These are phyloP conservation scores for Champsocephalus esox DNA, from an alignment of 2,797 vertebrate genomes.

Conservation along the genomic window DNA sequence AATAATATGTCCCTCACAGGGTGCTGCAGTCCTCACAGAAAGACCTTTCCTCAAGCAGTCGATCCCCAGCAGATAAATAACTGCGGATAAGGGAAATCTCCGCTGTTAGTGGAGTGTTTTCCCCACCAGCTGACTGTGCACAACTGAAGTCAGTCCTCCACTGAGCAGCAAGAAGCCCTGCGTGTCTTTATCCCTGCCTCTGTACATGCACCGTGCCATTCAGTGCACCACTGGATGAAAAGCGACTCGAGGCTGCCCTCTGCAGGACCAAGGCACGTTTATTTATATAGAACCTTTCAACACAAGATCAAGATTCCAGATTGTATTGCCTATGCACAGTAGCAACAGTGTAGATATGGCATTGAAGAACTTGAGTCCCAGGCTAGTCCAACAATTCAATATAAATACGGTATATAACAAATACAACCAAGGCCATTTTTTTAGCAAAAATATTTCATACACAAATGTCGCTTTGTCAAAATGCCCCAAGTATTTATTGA, in stretches of 20 bases:
- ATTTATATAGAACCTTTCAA: neutral
- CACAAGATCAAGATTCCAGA: too few species aligned
- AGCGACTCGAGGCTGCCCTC: constrained; percentile 17
- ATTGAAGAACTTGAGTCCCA: too few species aligned
- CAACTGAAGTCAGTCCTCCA: constrained; percentile 25
- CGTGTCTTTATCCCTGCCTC: constrained; percentile 49
- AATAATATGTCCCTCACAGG: constrained; percentile 18
- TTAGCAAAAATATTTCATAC: neutral
- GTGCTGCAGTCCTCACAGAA: constrained; percentile 50
- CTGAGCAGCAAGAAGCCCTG: constrained; percentile 31
- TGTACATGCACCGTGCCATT: constrained; percentile 27
- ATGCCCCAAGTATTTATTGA: too few species aligned
- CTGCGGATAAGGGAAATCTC: neutral
- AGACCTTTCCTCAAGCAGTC: constrained; percentile 12
- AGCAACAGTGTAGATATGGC: too few species aligned
- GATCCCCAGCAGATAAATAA: neutral
- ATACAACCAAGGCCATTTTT: neutral
- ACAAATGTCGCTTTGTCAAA: too few species aligned
- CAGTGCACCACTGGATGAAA: constrained; percentile 22
- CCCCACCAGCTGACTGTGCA: constrained; percentile 27
- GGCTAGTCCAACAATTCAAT: too few species aligned
- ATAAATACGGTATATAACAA: too few species aligned
- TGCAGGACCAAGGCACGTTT: constrained; percentile 27
- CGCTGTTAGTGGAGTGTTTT: constrained; percentile 5
- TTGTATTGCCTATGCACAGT: too few species aligned